Evolutionary conservation across 2,888 invertebrate genomes (phyloP).

Genomic region (Periphyllus acericola): DNA sequence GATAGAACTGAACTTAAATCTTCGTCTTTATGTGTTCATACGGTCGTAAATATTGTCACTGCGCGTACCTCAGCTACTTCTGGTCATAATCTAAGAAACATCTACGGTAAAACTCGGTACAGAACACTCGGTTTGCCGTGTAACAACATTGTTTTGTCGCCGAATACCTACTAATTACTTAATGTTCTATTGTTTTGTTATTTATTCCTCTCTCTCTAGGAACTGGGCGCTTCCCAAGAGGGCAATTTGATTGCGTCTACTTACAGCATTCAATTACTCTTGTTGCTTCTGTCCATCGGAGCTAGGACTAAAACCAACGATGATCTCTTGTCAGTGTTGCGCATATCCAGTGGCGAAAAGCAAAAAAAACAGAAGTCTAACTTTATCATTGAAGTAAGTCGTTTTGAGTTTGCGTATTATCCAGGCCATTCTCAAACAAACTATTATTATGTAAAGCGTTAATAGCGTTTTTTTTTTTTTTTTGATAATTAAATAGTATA

Average conservation of each 20-base stretch:
- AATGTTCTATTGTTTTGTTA: not conserved
- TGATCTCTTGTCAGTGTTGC: slow-evolving; percentile 17
- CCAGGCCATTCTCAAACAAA: too few relatives aligned
- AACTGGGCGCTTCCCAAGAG: not conserved
- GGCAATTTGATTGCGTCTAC: slow-evolving; percentile 42
- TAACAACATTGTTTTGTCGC: not conserved
- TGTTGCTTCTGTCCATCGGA: slow-evolving; percentile 28
- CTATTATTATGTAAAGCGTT: too few relatives aligned
- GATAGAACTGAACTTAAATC: too few relatives aligned
- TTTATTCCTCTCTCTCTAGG: not conserved
- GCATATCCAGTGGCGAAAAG: not conserved
- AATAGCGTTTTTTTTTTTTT: too few relatives aligned
- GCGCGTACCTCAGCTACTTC: too few relatives aligned
- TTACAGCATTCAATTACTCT: slow-evolving; percentile 40
- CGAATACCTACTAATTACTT: not conserved
- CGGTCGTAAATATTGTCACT: too few relatives aligned
- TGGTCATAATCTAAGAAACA: too few relatives aligned
- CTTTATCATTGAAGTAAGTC: slow-evolving; percentile 25
- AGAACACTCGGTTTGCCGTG: not conserved
- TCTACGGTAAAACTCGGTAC: too few relatives aligned
- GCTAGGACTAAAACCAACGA: slow-evolving; percentile 37
- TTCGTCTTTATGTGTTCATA: too few relatives aligned
- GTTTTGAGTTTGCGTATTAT: too few relatives aligned
- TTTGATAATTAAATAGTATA: too few relatives aligned
- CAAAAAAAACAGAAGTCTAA: slow-evolving; percentile 3